Conservation (phyloP, 2,113 vertebrate species). For the Paratilapia polleni region DNA sequence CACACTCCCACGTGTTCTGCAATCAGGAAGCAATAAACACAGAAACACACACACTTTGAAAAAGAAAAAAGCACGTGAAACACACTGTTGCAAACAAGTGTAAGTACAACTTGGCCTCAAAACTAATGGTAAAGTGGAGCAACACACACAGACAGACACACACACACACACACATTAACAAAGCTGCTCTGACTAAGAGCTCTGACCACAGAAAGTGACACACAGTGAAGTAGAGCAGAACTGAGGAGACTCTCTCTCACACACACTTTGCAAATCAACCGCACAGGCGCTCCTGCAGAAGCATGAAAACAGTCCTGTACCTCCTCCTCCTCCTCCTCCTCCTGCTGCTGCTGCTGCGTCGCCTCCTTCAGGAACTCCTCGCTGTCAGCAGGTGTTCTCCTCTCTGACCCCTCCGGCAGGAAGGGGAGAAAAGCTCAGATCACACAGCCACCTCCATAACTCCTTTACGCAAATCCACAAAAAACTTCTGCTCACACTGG, state of each 20-base stretch:
- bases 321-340: conserved; percentile 12
- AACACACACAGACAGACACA: conserved; percentile 2
- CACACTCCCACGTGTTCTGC: conserved; percentile 59
- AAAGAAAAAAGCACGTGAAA: background rate
- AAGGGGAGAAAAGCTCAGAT: conserved; percentile 21
- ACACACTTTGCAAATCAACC: background rate
- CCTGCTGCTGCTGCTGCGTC: conserved; percentile 32
- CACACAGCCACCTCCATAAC: conserved; percentile 20
- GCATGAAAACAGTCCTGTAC: conserved; percentile 16
- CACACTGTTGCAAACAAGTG: conserved; percentile 23
- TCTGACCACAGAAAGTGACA: conserved; percentile 35
- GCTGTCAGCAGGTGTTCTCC: conserved; percentile 68
- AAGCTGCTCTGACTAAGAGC: conserved; percentile 46
- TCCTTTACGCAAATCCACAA: background rate
- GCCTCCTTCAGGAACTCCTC: conserved; percentile 49
- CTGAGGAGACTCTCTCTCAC: background rate
- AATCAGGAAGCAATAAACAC: conserved; percentile 57
- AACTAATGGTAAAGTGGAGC: conserved; percentile 30
- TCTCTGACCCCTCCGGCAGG: conserved; percentile 28
- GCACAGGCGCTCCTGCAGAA: background rate
- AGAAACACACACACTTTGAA: conserved; percentile 11
- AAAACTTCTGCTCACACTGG: conserved; percentile 38
- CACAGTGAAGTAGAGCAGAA: conserved; percentile 62
- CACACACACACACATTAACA: conserved; percentile 15
- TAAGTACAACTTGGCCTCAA: conserved; percentile 27